Percentiles rank a stretch among this genome's conserved stretches.
Conservation (phyloP, 2,797 vertebrate species). For the Propithecus perrieri region DNA sequence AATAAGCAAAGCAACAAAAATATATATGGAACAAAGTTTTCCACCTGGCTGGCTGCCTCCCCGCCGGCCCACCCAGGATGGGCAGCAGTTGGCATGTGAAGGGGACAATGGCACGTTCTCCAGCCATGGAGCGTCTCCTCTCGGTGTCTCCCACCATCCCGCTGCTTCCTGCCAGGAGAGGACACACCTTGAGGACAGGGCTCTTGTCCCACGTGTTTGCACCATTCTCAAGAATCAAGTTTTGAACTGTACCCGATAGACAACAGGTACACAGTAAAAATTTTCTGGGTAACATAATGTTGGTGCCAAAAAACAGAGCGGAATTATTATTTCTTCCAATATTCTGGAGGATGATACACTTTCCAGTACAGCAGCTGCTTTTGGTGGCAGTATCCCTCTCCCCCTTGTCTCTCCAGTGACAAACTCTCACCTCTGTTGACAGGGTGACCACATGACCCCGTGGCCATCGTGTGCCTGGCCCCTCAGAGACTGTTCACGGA, state of each 20-base stretch:
- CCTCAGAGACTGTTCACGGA: background rate
- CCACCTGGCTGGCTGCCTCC: background rate
- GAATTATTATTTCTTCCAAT: background rate
- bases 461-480: background rate
- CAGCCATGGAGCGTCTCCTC: no score
- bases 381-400: no score
- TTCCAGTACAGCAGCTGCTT: background rate
- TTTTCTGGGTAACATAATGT: background rate
- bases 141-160: background rate
- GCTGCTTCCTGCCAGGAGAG: background rate
- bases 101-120: fast-evolving
- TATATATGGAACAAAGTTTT: no score
- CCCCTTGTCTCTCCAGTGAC: background rate
- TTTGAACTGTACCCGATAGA: background rate
- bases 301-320: background rate
- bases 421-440: no score
- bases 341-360: background rate
- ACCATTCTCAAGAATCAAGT: background rate
- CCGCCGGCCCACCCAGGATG: fast-evolving
- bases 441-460: background rate
- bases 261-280: background rate
- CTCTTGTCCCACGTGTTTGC: background rate
- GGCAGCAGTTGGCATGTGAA: background rate
- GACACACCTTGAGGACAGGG: background rate
- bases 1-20: background rate